A percentile compares a stretch with the other conserved stretches of the same genome.
Evolutionary conservation across 2,888 invertebrate species (phyloP).

Genomic region (Carcina quercana): DNA sequence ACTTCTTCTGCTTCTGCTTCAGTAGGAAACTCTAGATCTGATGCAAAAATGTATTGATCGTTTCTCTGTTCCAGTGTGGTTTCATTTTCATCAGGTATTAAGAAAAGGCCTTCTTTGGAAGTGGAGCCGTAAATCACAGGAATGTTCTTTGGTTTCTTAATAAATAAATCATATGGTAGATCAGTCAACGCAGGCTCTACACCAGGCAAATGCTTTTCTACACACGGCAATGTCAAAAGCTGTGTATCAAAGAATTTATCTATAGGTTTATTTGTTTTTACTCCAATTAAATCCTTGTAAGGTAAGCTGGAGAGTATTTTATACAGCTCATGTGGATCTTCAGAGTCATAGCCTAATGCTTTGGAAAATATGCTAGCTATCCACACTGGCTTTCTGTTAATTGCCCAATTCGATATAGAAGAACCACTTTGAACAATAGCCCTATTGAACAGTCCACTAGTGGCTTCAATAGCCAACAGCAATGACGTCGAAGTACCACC

Average conservation of each 20-base stretch:
- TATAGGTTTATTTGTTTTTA: constrained; percentile 38
- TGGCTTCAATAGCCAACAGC: constrained; percentile 40
- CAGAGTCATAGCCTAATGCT: constrained; percentile 39
- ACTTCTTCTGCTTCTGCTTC: constrained; percentile 35
- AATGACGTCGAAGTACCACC: constrained; percentile 48
- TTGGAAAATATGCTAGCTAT: constrained; percentile 48
- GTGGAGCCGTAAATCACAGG: constrained; percentile 45
- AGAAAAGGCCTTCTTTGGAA: constrained; percentile 48
- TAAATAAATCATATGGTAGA: constrained; percentile 48
- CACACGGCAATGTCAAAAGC: constrained; percentile 50
- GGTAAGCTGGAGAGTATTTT: constrained; percentile 40
- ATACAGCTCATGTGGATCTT: constrained; percentile 49
- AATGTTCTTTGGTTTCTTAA: constrained; percentile 32
- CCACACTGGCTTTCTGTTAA: constrained; percentile 49
- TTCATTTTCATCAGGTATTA: constrained; percentile 27
- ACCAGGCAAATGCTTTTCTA: constrained; percentile 44
- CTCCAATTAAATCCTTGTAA: constrained; percentile 31
- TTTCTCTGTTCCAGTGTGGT: constrained; percentile 35
- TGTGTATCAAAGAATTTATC: constrained; percentile 53
- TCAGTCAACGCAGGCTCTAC: constrained; percentile 47
- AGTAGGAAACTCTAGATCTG: constrained; percentile 46
- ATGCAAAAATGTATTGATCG: constrained; percentile 46
- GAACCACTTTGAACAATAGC: constrained; percentile 60
- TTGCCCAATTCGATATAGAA: constrained; percentile 48
- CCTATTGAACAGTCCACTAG: constrained; percentile 48